A percentile compares a stretch with the other conserved stretches of the same genome.
phyloP scores from a whole-genome alignment of 2,888 invertebrate genomes.

The Tuberolachnus salignus region DNA sequence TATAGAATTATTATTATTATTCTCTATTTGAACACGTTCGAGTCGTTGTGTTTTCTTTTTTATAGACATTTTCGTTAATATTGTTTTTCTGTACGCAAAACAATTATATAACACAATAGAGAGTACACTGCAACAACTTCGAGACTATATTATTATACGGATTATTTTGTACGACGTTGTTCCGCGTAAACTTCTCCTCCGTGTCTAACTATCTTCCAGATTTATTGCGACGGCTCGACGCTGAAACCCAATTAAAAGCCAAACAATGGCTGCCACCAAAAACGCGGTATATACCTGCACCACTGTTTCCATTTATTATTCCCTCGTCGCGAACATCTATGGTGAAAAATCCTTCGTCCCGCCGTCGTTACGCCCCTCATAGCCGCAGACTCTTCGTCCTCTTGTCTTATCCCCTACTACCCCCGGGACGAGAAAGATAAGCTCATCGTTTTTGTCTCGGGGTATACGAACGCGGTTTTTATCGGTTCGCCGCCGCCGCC shows the following conservation, averaged over 20 bases:
- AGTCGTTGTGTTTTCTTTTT: too few species aligned
- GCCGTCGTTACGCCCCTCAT: neutral
- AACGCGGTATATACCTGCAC: neutral
- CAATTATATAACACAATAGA: too few species aligned
- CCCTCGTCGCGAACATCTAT: slow-evolving; percentile 23
- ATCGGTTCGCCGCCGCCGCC: slow-evolving; percentile 11
- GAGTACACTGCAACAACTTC: neutral
- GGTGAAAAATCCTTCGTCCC: neutral
- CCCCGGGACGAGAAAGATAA: slow-evolving; percentile 23
- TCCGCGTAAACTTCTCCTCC: slow-evolving; percentile 14
- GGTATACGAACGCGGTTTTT: slow-evolving; percentile 42
- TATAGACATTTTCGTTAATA: too few species aligned
- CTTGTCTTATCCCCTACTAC: neutral
- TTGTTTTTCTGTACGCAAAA: too few species aligned
- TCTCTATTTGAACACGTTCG: too few species aligned
- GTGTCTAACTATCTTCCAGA: slow-evolving; percentile 44
- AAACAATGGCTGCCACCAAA: slow-evolving; percentile 42
- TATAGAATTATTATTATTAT: too few species aligned
- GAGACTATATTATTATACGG: neutral
- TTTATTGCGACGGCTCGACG: slow-evolving; percentile 45
- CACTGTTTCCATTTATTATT: slow-evolving; percentile 55
- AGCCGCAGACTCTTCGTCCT: neutral
- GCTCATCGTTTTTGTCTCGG: slow-evolving; percentile 48
- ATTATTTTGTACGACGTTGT: slow-evolving; percentile 22
- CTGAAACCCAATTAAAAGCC: slow-evolving; percentile 56